Conservation (phyloP, 2,888 invertebrate genomes). For the Agrochola circellaris region DNA sequence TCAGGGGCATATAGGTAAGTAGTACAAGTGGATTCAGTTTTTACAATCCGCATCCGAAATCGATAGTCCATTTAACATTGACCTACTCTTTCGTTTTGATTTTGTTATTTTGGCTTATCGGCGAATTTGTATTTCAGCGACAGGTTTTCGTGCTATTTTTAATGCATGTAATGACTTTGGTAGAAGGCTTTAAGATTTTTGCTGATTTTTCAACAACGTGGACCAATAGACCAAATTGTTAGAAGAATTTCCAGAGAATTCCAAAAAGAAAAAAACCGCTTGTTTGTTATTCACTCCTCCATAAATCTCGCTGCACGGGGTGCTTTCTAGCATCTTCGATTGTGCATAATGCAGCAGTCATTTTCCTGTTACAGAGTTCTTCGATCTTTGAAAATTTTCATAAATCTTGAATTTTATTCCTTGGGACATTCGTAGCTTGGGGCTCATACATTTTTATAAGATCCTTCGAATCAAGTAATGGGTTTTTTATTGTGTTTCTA, state of each 20-base stretch:
- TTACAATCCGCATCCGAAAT: conserved; percentile 76
- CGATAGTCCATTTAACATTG: conserved; percentile 80
- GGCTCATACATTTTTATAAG: conserved; percentile 76
- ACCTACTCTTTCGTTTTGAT: conserved; percentile 77
- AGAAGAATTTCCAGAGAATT: neutral
- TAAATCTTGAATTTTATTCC: conserved; percentile 69
- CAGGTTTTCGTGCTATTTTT: conserved; percentile 22
- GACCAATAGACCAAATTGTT: neutral
- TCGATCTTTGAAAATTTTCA: conserved; percentile 66
- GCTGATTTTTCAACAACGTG: neutral
- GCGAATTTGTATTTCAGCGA: conserved; percentile 55
- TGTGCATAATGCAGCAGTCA: conserved; percentile 55
- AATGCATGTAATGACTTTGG: neutral
- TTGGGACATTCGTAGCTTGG: conserved; percentile 18
- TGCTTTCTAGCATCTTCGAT: conserved; percentile 55
- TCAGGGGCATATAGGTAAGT: conserved; percentile 69
- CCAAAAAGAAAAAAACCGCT: conserved; percentile 5
- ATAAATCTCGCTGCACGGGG: conserved; percentile 40
- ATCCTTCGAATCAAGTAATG: conserved; percentile 71
- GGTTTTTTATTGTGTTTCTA: conserved; percentile 68
- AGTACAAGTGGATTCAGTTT: conserved; percentile 77
- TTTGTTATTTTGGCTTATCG: conserved; percentile 70
- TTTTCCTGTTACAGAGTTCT: conserved; percentile 62
- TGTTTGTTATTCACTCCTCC: conserved; percentile 43
- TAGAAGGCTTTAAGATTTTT: neutral